Evolutionary conservation across 2,888 invertebrate species (phyloP).

Genomic region (Trachelus tabidus): DNA sequence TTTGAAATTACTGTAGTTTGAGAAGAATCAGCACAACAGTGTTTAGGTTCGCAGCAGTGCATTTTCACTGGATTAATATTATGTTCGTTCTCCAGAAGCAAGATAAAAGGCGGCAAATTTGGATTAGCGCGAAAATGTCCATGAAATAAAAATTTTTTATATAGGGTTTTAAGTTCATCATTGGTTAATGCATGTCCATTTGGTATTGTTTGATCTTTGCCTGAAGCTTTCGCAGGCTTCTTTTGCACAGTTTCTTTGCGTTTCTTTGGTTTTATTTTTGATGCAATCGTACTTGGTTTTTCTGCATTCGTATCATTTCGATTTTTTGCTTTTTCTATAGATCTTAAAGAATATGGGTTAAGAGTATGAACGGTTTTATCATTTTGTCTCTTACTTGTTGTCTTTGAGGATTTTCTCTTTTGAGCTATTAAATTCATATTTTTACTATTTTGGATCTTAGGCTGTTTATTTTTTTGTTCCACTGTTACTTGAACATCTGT

Average conservation of each 20-base stretch:
- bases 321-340: neutral
- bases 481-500: neutral
- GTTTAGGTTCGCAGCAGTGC: too few species aligned
- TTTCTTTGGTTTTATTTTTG: neutral
- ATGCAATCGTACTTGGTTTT: neutral
- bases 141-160: constrained; percentile 10
- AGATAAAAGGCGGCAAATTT: neutral
- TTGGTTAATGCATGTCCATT: constrained; percentile 6
- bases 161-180: constrained; percentile 11
- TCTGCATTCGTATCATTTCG: neutral
- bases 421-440: neutral
- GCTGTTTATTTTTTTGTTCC: neutral
- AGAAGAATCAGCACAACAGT: neutral
- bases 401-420: neutral
- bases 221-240: neutral
- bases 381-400: neutral
- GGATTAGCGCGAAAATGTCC: constrained; percentile 17
- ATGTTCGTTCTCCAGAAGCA: neutral
- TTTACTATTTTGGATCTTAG: neutral
- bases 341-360: neutral
- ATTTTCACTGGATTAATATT: neutral
- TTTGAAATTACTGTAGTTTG: neutral
- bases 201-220: neutral
- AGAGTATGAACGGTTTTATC: neutral
- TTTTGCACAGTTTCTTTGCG: neutral